A percentile compares a stretch with the other conserved stretches of the same genome.
phyloP scores from a whole-genome alignment of 2,888 invertebrate species.

The Timema podura region DNA sequence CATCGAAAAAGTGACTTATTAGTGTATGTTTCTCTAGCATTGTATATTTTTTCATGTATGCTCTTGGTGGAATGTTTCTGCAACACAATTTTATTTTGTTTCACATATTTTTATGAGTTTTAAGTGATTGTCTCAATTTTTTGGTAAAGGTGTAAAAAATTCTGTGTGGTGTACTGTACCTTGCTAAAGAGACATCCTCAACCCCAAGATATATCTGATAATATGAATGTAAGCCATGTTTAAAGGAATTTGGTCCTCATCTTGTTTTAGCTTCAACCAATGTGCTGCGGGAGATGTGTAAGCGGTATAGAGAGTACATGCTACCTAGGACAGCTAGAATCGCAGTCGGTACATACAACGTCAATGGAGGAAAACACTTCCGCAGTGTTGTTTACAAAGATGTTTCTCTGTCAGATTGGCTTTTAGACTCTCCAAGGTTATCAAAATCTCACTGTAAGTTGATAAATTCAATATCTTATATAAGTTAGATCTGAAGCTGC shows the following conservation, averaged over 20 bases:
- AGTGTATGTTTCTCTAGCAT: too few species aligned
- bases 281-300: slow-evolving; percentile 79
- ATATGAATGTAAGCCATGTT: too few species aligned
- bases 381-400: slow-evolving; percentile 93
- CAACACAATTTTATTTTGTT: too few species aligned
- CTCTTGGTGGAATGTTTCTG: too few species aligned
- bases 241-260: slow-evolving; percentile 4
- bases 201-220: too few species aligned
- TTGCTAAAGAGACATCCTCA: too few species aligned
- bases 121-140: too few species aligned
- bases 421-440: slow-evolving; percentile 74
- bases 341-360: slow-evolving; percentile 96
- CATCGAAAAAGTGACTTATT: too few species aligned
- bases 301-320: slow-evolving; percentile 74
- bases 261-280: slow-evolving; percentile 64
- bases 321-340: slow-evolving; percentile 67
- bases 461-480: neutral
- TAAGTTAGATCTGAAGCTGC: neutral
- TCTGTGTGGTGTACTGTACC: too few species aligned
- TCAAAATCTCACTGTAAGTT: slow-evolving; percentile 46
- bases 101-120: too few species aligned
- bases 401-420: slow-evolving; percentile 80
- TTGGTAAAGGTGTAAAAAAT: too few species aligned
- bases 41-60: too few species aligned
- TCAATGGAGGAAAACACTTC: slow-evolving; percentile 98